Evolutionary conservation across 2,888 invertebrate genomes (phyloP), one percentile per base, ranked within the genome.

Genomic region (Drosophila melanosoma): DNA sequence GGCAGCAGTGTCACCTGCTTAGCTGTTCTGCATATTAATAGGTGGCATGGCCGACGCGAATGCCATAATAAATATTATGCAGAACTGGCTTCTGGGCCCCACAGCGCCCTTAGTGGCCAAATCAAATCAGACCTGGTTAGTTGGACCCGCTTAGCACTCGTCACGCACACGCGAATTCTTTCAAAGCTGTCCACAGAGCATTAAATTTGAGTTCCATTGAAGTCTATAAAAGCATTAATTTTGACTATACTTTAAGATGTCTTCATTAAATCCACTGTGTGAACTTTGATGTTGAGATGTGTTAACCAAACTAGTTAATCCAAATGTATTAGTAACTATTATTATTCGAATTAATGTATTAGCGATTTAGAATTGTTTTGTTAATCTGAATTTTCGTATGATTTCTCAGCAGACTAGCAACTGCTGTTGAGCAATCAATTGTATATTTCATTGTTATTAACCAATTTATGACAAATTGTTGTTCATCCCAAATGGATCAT

Each of bases 1-100:
- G 83, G 76, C 74, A 76, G 85, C 77, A 85, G 68, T 88, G 87
- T 85, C 90, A 85, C 85, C 85, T 88, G 86, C 60, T 70, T 69
- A 70, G 56, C 83, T 76, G 85, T 69, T 88, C 72, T 85, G 90
- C 75, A 85, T 85, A 85, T 85, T 90, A 85, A 90, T 85, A 88
- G 76, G 81, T 62, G 53, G 45, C 61, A 56, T 68, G 48, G 51
- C 45, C 72, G 60, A 75, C 69, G 81, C 77, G 52, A 51, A 70
- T 69, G 71, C 59, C 85, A 79, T 89, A 76, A 84, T 87, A 89
- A 87, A 87, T 76, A 83, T 72, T 72, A 71, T 56, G 40, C 38
- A 76, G 74, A 33, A 60, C 54, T 32, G 62, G 56, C 40, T 66
- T 8, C 49, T 76, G 59, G 63, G n/a, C 20, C 45, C 32, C 15